Conservation (phyloP, 2,113 vertebrate species). For the Albula glossodonta region DNA sequence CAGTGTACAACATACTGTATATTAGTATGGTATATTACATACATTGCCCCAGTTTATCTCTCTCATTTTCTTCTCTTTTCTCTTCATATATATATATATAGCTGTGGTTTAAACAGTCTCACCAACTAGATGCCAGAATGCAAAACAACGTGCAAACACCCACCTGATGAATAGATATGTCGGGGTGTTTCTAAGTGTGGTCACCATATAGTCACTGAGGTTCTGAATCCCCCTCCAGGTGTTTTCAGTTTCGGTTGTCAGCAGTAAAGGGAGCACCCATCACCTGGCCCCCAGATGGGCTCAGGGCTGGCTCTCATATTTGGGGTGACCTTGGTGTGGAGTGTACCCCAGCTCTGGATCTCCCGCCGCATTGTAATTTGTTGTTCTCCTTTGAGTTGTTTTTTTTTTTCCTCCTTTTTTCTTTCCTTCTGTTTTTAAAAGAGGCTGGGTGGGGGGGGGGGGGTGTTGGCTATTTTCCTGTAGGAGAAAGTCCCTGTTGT, state of each 20-base stretch:
- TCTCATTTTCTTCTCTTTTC: no score
- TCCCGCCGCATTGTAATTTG: not conserved
- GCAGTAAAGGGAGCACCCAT: not conserved
- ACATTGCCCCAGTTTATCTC: no score
- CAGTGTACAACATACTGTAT: no score
- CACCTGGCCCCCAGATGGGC: not conserved
- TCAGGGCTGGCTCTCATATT: not conserved
- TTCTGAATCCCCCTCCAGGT: no score
- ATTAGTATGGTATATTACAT: no score
- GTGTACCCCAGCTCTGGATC: not conserved
- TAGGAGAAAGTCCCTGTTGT: conserved; percentile 43
- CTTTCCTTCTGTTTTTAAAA: not conserved
- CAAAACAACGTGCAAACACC: no score
- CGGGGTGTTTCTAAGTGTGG: not conserved
- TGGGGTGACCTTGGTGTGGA: not conserved
- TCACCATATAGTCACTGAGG: not conserved
- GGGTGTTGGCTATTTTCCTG: conserved; percentile 44
- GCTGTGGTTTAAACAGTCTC: no score
- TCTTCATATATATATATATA: no score
- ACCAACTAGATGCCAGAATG: no score
- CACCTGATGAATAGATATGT: no score
- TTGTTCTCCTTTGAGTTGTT: not conserved
- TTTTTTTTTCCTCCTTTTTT: not conserved
- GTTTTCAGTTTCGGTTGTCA: not conserved
- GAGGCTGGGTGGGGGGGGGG: not conserved